Percentiles rank a stretch among this genome's conserved stretches.
Evolutionary conservation across 2,888 invertebrate species (phyloP).

Genomic region (Volucella inflata): DNA sequence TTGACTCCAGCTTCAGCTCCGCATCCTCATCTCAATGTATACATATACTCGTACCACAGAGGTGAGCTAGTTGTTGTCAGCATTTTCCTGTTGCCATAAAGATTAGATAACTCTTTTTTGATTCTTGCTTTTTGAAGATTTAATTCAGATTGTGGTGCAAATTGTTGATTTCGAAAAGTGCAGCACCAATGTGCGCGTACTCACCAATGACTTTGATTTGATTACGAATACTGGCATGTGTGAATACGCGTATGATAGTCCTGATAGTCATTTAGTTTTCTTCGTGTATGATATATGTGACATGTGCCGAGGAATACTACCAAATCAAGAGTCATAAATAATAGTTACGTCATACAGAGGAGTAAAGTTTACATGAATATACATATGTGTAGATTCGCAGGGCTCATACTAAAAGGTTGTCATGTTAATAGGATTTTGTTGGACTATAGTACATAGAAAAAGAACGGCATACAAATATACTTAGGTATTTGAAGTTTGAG

Average conservation of each 20-base stretch:
- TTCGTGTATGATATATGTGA: conserved; percentile 71
- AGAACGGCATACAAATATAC: too few species aligned
- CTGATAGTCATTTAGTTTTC: conserved; percentile 53
- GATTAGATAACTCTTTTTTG: conserved; percentile 73
- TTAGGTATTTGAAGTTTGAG: too few species aligned
- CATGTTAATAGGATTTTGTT: conserved; percentile 46
- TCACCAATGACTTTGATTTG: conserved; percentile 56
- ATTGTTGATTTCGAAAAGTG: conserved; percentile 55
- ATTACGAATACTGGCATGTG: conserved; percentile 36
- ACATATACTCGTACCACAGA: too few species aligned
- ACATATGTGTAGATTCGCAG: neutral
- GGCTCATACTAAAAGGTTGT: conserved; percentile 11
- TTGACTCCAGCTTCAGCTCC: too few species aligned
- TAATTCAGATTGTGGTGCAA: conserved; percentile 70
- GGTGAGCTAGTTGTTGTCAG: conserved; percentile 71
- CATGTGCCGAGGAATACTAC: conserved; percentile 59
- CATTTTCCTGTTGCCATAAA: conserved; percentile 75
- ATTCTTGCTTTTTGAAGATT: conserved; percentile 62
- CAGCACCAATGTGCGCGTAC: conserved; percentile 20
- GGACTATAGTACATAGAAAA: neutral
- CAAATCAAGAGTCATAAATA: conserved; percentile 74
- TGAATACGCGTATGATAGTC: conserved; percentile 38
- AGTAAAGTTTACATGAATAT: neutral
- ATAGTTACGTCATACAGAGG: conserved; percentile 49
- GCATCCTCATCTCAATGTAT: conserved; percentile 23